phyloP scores from a whole-genome alignment of 2,888 invertebrate species.

The Drosophila meridiana region DNA sequence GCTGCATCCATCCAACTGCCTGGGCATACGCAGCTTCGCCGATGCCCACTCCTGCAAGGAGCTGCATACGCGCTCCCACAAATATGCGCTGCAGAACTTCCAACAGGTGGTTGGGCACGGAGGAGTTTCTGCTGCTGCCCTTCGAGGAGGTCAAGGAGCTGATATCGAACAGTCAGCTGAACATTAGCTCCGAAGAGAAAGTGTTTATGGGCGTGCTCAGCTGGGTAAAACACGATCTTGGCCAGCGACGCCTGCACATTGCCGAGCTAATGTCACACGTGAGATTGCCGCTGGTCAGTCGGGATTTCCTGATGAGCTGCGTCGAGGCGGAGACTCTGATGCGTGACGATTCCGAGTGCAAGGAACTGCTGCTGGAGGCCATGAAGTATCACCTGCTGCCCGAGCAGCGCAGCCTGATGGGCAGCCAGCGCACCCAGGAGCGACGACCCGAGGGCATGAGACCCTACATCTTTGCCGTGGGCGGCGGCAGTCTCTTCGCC shows the following conservation, averaged over 20 bases:
- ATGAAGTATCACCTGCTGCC: constrained; percentile 90
- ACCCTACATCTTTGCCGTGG: constrained; percentile 88
- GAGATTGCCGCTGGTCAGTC: constrained; percentile 87
- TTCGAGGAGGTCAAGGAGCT: constrained; percentile 89
- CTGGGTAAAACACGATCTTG: constrained; percentile 89
- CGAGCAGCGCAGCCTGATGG: constrained; percentile 88
- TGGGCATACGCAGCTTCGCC: constrained; percentile 90
- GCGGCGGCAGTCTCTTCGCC: constrained; percentile 90
- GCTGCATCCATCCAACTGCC: constrained; percentile 91
- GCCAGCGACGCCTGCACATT: constrained; percentile 87
- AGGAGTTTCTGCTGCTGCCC: constrained; percentile 89
- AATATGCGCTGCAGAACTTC: constrained; percentile 89
- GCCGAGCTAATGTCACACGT: constrained; percentile 89
- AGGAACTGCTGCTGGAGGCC: constrained; percentile 88
- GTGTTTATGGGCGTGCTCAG: constrained; percentile 89
- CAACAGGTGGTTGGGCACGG: constrained; percentile 90
- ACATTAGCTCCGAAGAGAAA: constrained; percentile 89
- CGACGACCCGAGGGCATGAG: constrained; percentile 89
- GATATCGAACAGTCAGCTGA: constrained; percentile 88
- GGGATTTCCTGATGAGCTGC: constrained; percentile 89
- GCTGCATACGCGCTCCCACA: constrained; percentile 89
- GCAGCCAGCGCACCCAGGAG: constrained; percentile 88
- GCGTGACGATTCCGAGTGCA: constrained; percentile 88
- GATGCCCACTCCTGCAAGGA: constrained; percentile 90
- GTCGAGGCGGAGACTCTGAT: constrained; percentile 89